Percentiles rank a stretch among this genome's conserved stretches.
Conservation (phyloP, 2,113 vertebrate genomes). For the Microcebus griseorufus region DNA sequence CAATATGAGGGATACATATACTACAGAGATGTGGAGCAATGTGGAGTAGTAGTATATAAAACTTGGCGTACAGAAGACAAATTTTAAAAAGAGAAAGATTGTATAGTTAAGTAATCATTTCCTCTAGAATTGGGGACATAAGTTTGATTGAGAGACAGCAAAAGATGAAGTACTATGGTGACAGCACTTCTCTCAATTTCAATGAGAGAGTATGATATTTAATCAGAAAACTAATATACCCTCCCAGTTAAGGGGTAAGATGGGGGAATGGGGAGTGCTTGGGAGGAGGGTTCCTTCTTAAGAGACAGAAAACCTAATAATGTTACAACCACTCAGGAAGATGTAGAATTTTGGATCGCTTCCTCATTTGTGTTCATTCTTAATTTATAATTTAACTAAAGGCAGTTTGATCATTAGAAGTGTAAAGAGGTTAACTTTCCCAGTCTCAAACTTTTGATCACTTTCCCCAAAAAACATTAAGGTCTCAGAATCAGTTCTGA, state of each 20-base stretch:
- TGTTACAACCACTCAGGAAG: not conserved
- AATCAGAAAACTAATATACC: not conserved
- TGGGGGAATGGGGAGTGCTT: not conserved
- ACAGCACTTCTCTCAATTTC: not conserved
- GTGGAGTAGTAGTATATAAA: not conserved
- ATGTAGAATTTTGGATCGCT: not conserved
- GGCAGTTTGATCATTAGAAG: not conserved
- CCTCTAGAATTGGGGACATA: not conserved
- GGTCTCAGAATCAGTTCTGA: not conserved
- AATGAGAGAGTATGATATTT: not conserved
- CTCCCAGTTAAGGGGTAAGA: not conserved
- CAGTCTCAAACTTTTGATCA: not conserved
- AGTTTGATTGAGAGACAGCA: not conserved
- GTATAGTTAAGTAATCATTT: not conserved
- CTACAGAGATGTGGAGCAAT: not conserved
- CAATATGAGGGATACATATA: not conserved
- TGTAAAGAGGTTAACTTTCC: not conserved
- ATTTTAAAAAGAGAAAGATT: not conserved
- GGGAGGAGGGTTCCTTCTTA: not conserved
- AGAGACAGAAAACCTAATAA: not conserved
- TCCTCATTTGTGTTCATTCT: not conserved
- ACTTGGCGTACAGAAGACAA: not conserved
- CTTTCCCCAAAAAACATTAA: not conserved
- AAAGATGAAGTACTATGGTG: not conserved
- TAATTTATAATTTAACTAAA: slow-evolving; percentile 18